These are phyloP conservation scores for Orussus abietinus DNA, from an alignment of 1,140 invertebrate genomes.

Conservation along the genomic window DNA sequence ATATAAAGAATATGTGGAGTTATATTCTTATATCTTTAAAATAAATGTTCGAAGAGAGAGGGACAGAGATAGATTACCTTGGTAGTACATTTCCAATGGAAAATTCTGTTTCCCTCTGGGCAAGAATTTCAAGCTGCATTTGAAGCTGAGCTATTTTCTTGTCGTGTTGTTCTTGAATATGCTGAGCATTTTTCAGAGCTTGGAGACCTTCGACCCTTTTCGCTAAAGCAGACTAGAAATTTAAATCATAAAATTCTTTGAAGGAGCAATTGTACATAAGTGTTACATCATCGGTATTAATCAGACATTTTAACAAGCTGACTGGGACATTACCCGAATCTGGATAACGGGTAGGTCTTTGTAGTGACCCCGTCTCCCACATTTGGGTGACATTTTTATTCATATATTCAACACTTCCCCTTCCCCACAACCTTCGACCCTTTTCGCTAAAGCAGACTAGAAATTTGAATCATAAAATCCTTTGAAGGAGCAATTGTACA, in stretches of 20 bases:
- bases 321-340: no score
- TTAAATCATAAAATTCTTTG: constrained; percentile 12
- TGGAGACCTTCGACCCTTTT: constrained; percentile 43
- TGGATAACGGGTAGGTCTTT: no score
- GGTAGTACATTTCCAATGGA: constrained; percentile 36
- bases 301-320: not conserved
- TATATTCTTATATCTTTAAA: no score
- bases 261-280: not conserved
- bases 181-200: constrained; percentile 37
- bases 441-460: constrained; percentile 37
- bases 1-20: no score
- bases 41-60: no score
- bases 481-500: constrained; percentile 1
- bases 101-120: constrained; percentile 38
- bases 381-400: no score
- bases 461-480: constrained; percentile 11
- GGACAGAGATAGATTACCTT: no score
- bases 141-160: constrained; percentile 34
- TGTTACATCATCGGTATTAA: not conserved
- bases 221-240: constrained; percentile 28
- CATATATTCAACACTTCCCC: no score
- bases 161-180: constrained; percentile 39
- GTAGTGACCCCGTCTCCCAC: no score
- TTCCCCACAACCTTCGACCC: constrained; percentile 45
- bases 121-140: constrained; percentile 35